Base-by-base conservation (phyloP, 2,888 invertebrate genomes). In the Agonopterix subpropinquella region DNA sequence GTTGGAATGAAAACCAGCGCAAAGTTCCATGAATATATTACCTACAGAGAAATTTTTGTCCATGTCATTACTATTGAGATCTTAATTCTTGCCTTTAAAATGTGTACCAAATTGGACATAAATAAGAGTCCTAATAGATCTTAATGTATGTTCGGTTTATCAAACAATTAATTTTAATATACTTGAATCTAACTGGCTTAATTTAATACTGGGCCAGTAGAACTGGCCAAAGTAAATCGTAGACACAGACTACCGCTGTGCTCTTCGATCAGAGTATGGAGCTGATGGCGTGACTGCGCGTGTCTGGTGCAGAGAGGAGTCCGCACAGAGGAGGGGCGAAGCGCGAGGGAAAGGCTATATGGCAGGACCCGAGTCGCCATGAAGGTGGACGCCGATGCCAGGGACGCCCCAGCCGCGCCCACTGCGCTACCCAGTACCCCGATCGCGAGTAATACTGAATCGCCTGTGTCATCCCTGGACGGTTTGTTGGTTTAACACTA, bases 401-500 rank as follows among this genome's bases (percentile, higher is more conserved):
- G 67, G 65, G 81, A 81, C 61, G 71, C 71, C 59, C 72, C 70
- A 51, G 64, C 73, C 62, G 67, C 75, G 64, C 67, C 73, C 64
- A 62, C 64, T 59, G 67, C 63, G 56, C 61, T 68, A 47, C 59
- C 74, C 54, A 67, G 70, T 59, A 75, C 77, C 49, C 69, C 73
- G 64, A 71, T 62, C 69, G 65, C 77, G 80, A 82, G 80, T 85
- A 83, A 78, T 77, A 82, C 80, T 60, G 83, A 82, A 59, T 84
- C 86, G 62, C 83, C 86, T 67, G 78, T 81, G 55, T 81, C 84
- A 70, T 86, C 82, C 63, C 64, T 82, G 63, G 84, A 84, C 77
- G 85, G 86, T 86, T 85, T 84, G 85, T 85, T 78, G 71, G 70
- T 66, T 69, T 66, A 67, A 70, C 64, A 67, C 62, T 67, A 67